phyloP scores from a whole-genome alignment of 2,113 vertebrate species.

The Pelodiscus sinensis region DNA sequence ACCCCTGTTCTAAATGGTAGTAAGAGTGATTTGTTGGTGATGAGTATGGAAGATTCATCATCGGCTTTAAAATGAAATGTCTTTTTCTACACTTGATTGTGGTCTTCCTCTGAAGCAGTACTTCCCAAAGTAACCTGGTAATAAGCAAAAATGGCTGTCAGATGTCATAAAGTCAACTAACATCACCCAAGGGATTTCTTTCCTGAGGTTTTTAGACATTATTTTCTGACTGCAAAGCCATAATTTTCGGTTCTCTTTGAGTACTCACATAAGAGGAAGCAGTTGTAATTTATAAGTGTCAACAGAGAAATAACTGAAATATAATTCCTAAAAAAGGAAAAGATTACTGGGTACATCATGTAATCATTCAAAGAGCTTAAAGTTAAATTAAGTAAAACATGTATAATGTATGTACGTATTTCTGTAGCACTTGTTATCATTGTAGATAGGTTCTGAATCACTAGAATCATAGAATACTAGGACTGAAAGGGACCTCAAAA shows the following conservation, averaged over 20 bases:
- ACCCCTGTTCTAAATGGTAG: neutral
- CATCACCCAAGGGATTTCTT: neutral
- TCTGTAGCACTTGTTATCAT: rapidly evolving
- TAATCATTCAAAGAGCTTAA: neutral
- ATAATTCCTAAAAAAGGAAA: neutral
- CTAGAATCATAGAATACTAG: too few relatives aligned
- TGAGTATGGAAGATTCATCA: neutral
- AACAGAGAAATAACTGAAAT: neutral
- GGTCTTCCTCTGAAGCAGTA: neutral
- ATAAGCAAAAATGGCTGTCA: neutral
- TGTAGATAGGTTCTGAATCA: neutral
- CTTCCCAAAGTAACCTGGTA: neutral
- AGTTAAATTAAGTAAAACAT: neutral
- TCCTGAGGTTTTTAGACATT: neutral
- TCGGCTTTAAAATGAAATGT: neutral
- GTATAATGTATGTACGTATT: neutral
- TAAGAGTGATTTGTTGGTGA: neutral
- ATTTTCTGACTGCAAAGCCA: neutral
- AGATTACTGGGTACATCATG: rapidly evolving
- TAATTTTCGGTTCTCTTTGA: neutral
- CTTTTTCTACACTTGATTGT: neutral
- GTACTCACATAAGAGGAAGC: neutral
- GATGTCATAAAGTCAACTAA: neutral
- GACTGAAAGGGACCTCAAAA: too few relatives aligned
- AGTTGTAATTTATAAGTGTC: neutral